Base-by-base conservation (phyloP, 2,113 vertebrate genomes). In the Clinocottus analis region DNA sequence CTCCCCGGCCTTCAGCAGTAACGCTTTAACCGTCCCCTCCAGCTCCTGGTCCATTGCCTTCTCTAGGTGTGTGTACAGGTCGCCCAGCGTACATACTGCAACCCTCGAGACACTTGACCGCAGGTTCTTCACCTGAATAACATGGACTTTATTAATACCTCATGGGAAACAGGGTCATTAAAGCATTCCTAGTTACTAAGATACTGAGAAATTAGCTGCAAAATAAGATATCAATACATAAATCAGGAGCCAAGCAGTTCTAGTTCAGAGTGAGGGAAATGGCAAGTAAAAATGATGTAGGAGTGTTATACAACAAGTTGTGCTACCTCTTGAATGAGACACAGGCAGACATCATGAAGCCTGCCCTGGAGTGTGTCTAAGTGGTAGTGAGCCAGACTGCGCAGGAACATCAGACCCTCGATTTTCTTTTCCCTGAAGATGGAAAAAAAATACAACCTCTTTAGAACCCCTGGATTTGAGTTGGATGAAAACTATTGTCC, bases 1-100 rank as follows among this genome's bases (percentile, higher is more conserved):
- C 91, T 98, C 97, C 53, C 96, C 96, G 21, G 97, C 96, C 88
- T 99, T 99, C 71, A 96, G 96, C 77, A 99, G 91, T 75, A 99
- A 95, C 71, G 95, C 95, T 88, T 95, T 96, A 41, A 97, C 96
- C 69, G 95, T 94, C 58, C 88, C 94, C 65, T 99, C 97, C 84
- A 99, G 88, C 90, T 99, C 97, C 90, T 97, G 96, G 90, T 99
- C 98, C 98, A 99, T 99, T 43, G 84, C 92, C 90, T 95, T 97
- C 92, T 97, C 96, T 73, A 99, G 92, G 73, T 94, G 81, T 69
- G 89, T 95, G 88, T 97, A 99, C 90, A 99, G 92, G 87, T 98
- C 97, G 49, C 95, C 95, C 89, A 99, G 90, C 60, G 97, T 96
- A 66, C 95, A 92, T 71, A 99, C 95, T 6, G 98, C 97, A 81